Evolutionary conservation across 2,797 vertebrate genomes (phyloP).

Genomic region (Ctenosaura bakeri): DNA sequence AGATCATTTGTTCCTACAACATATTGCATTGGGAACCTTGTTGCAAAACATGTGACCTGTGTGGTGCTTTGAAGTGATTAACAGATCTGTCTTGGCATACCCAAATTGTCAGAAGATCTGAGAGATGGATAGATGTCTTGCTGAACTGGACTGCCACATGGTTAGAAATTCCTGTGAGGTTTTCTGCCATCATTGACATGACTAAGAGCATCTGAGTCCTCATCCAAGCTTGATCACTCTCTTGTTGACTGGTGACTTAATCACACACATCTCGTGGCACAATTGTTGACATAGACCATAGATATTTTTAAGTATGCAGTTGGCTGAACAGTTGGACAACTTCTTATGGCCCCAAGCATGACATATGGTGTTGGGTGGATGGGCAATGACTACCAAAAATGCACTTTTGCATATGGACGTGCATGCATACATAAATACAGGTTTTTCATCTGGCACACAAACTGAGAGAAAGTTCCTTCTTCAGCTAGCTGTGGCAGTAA

Average conservation of each 20-base stretch:
- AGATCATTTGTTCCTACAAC: too few relatives aligned
- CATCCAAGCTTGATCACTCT: background rate
- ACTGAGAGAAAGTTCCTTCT: background rate
- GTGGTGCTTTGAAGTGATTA: too few relatives aligned
- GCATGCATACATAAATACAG: too few relatives aligned
- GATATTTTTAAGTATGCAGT: background rate
- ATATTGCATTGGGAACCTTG: too few relatives aligned
- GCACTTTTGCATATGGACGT: background rate
- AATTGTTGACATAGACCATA: background rate
- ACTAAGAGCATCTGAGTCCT: background rate
- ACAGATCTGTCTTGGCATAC: too few relatives aligned
- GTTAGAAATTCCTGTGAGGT: background rate
- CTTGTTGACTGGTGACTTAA: too few relatives aligned
- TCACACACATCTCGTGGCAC: background rate
- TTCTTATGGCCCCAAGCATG: background rate
- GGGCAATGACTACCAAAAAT: background rate
- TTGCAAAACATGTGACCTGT: too few relatives aligned
- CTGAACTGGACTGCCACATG: background rate
- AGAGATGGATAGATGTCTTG: background rate
- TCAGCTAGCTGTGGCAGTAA: background rate
- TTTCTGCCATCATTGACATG: background rate
- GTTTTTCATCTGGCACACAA: background rate
- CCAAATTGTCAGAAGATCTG: too few relatives aligned
- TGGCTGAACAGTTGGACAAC: background rate
- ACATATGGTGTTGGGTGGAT: background rate